Evolutionary conservation across 1,140 invertebrate species (phyloP), one percentile per base, ranked within the genome.

Genomic region (Samia ricini): DNA sequence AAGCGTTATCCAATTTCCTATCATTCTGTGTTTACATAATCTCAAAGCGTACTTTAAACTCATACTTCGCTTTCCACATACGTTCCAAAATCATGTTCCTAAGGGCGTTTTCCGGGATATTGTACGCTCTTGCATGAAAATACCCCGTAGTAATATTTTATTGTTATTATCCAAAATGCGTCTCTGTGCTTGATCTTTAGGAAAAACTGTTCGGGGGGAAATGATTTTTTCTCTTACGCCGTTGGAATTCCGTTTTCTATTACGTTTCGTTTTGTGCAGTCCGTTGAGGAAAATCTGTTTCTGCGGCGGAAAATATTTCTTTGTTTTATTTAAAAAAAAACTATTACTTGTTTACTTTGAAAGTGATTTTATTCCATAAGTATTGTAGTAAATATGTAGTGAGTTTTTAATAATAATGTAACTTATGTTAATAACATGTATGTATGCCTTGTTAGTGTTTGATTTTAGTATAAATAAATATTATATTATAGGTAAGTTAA

Each of bases 131-230:
- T 67, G 62, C 62, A 71, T 67, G 67, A 66, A 64, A 60, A 60
- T 59, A 42, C 33, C 67, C 56, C 67, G 63, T 71, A n/a, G n/a
- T n/a, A 65, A 72, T 67, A 69, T 72, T 69, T 72, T 69, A 72
- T 72, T 72, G 63, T 67, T 72, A 72, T 69, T 59, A 56, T 60
- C 18, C 18, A 50, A 54, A 63, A 61, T 60, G 58, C 60, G 60
- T 63, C 58, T 57, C 26, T 54, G 51, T 63, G 49, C 65, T 49
- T 66, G 64, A 66, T 70, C 54, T 66, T 59, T 50, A 61, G 24
- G 54, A 42, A 57, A 55, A 55, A 55, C 24, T 15, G 52, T 23
- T 57, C 23, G 57, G 29, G 22, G 26, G 36, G 49, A 59, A 59
- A 42, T 50, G 6, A 48, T 22, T 57, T 57, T 57, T 55, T 22